Base-by-base conservation (phyloP, 2,888 invertebrate species). In the Papilio elwesi region DNA sequence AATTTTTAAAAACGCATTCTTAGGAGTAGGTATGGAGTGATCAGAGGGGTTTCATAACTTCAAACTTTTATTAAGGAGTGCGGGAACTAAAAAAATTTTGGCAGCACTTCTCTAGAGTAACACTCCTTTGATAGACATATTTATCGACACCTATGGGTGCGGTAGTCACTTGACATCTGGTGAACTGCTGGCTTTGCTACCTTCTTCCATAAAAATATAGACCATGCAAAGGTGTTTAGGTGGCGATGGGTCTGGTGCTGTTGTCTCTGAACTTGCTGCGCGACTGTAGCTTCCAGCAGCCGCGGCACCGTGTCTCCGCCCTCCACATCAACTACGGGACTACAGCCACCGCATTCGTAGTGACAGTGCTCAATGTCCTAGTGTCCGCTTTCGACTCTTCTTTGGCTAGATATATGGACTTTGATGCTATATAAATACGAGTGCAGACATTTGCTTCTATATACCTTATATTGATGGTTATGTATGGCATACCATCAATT, bases 371-470 rank as follows among this genome's bases (percentile, higher is more conserved):
- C 62, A 97, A 97, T 87, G 91, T 97, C 47, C 91, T 97, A 67
- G 96, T 97, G 76, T 96, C 97, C 48, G 96, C 97, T 65, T 97
- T 97, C 85, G 97, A 97, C 89, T 96, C 97, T n/a, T 95, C 95
- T 6, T 89, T 95, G 75, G 94, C 95, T 73, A 90, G 90, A 88
- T 95, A 95, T 85, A 71, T 87, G 51, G 87, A 90, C 52, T 74
- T 89, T 69, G 88, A 93, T 52, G 47, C 47, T 8, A 49, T 72
- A n/a, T 72, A 52, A 68, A 43, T 43, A 43, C 43, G 26, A 26
- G 26, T 26, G 26, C 4, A 26, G 26, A 26, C 26, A 26, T 26
- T 26, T 4, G 26, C 4, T 26, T 26, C 26, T 26, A 4, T 26
- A n/a, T n/a, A n/a, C n/a, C n/a, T n/a, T n/a, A n/a, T n/a, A n/a